These are phyloP conservation scores for Melipona quadrifasciata DNA, from an alignment of 1,140 invertebrate species.

Conservation along the genomic window DNA sequence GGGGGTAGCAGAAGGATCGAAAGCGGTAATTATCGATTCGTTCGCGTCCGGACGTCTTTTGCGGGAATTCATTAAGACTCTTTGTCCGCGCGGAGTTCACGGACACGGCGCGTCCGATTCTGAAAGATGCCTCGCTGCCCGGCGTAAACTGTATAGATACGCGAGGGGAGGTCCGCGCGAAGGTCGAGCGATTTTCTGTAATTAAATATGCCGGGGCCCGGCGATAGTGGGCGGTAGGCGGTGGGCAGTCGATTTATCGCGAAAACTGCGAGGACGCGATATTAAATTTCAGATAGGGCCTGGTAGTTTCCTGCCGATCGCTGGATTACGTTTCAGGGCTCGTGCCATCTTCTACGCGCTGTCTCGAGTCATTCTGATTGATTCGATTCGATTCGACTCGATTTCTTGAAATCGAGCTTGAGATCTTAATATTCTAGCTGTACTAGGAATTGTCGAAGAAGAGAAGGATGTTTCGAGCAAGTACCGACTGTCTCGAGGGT, in stretches of 20 bases:
- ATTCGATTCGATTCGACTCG: not conserved
- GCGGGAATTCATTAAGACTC: slow-evolving; percentile 54
- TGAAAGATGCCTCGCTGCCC: slow-evolving; percentile 20
- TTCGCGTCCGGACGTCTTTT: slow-evolving; percentile 45
- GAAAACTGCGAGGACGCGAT: slow-evolving; percentile 63
- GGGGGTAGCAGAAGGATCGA: not conserved
- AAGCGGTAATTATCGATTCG: slow-evolving; percentile 53
- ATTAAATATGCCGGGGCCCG: slow-evolving; percentile 60
- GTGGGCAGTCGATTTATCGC: slow-evolving; percentile 64
- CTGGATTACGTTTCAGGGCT: slow-evolving; percentile 62
- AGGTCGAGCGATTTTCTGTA: slow-evolving; percentile 65
- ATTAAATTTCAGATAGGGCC: slow-evolving; percentile 70
- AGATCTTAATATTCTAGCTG: not conserved
- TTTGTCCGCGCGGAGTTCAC: slow-evolving; percentile 42
- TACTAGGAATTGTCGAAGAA: not conserved
- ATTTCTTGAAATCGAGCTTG: not conserved
- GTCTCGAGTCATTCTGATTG: not conserved
- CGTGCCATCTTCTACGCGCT: slow-evolving; percentile 30
- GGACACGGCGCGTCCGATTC: slow-evolving; percentile 31
- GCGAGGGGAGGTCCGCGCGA: slow-evolving; percentile 37
- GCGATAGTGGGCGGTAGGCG: slow-evolving; percentile 60
- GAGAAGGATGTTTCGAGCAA: not conserved
- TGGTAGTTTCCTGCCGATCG: slow-evolving; percentile 40
- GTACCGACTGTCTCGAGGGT: no score
- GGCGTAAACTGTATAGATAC: slow-evolving; percentile 1